phyloP scores from a whole-genome alignment of 2,113 vertebrate species.

The Promerops cafer region DNA sequence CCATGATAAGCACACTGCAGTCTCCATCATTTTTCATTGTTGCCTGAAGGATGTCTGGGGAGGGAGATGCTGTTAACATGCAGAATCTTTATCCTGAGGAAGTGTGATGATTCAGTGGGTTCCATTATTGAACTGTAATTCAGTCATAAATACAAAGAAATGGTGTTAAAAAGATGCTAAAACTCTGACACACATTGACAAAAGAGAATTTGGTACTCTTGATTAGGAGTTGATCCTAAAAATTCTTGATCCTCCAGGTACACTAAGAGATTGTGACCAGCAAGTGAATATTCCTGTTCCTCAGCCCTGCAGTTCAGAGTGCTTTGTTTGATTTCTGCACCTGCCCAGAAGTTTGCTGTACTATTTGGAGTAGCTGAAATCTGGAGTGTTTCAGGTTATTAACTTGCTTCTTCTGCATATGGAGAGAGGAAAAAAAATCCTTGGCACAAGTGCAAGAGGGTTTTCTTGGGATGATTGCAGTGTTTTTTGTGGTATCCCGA shows the following conservation, averaged over 20 bases:
- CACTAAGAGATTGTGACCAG: neutral
- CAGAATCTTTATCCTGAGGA: conserved; percentile 33
- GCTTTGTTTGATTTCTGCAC: neutral
- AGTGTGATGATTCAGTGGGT: neutral
- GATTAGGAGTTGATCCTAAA: neutral
- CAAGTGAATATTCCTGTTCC: neutral
- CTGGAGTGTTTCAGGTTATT: neutral
- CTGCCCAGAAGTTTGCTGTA: neutral
- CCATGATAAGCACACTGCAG: conserved; percentile 1
- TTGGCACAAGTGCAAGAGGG: neutral
- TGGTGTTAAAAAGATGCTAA: neutral
- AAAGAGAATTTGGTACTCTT: neutral
- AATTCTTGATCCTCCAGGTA: neutral
- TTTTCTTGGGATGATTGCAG: neutral
- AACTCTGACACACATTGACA: neutral
- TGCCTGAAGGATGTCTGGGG: conserved; percentile 55
- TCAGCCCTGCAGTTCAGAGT: neutral
- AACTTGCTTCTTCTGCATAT: neutral
- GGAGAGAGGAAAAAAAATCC: neutral
- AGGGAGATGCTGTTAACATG: neutral
- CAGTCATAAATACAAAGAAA: conserved; percentile 31
- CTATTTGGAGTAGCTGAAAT: neutral
- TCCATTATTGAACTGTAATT: conserved; percentile 24
- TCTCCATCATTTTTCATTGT: conserved; percentile 59
- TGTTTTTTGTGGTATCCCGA: neutral